Percentiles rank a stretch among this genome's conserved stretches.
Evolutionary conservation across 2,113 vertebrate species (phyloP).

Genomic region (Chaetodon auriga): DNA sequence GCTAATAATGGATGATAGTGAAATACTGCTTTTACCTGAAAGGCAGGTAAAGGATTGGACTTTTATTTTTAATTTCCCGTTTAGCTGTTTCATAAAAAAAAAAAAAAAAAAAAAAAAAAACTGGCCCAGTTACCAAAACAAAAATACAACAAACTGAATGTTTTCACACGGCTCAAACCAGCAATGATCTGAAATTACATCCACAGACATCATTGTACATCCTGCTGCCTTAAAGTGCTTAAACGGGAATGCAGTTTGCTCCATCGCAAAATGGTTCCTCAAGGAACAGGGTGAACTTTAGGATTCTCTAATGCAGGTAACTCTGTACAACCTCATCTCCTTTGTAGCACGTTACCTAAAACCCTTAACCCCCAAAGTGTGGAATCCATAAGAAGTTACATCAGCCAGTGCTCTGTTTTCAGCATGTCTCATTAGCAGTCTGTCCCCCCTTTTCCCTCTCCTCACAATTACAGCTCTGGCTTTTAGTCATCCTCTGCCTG

Average conservation of each 20-base stretch:
- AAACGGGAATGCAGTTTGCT: constrained; percentile 25
- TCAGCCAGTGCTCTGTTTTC: constrained; percentile 49
- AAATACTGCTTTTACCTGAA: too few relatives aligned
- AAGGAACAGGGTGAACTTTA: constrained; percentile 24
- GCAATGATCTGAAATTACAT: too few relatives aligned
- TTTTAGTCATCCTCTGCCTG: constrained; percentile 29
- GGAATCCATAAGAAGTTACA: constrained; percentile 49
- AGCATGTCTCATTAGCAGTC: constrained; percentile 59
- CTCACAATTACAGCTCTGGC: constrained; percentile 45
- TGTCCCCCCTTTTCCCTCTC: constrained; percentile 10
- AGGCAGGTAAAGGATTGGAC: too few relatives aligned
- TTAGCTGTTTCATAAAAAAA: too few relatives aligned
- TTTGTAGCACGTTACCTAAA: constrained; percentile 31
- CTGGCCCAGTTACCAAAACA: too few relatives aligned
- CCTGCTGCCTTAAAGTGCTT: constrained; percentile 14
- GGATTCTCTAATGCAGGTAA: constrained; percentile 12
- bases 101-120: too few relatives aligned
- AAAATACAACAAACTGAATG: too few relatives aligned
- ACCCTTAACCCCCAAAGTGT: constrained; percentile 22
- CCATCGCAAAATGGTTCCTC: constrained; percentile 14
- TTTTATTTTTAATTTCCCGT: too few relatives aligned
- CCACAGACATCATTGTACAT: neutral
- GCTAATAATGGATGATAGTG: too few relatives aligned
- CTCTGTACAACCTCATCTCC: constrained; percentile 1
- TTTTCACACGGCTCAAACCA: too few relatives aligned